Evolutionary conservation across 2,797 vertebrate species (phyloP), one percentile per base, ranked within the genome.

Genomic region (Pipistrellus pygmaeus): DNA sequence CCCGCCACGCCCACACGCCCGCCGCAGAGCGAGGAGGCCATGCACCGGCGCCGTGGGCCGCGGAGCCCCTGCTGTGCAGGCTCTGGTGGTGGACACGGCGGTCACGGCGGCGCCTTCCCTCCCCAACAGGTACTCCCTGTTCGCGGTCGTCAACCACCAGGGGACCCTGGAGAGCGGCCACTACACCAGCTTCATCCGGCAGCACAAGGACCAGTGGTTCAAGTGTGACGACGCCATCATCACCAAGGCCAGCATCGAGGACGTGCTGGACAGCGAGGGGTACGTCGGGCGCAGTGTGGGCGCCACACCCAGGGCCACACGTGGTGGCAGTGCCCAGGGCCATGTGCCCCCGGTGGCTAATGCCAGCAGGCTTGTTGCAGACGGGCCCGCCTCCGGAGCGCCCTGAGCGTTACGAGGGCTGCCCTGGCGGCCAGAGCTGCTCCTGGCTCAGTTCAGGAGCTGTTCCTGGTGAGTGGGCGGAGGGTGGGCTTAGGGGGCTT

Each of bases 151-250:
- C 96, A 99, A 99, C 98, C 99, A 99, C 98, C 99, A 99, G 98
- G 99, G 99, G 97, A 99, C 99, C 91, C 98, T 99, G 98, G 99
- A 99, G 98, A 99, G 99, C 0, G 99, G 99, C 96, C 99, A 99
- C 98, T 99, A 99, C 96, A 99, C 99, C 98, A 99, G 99, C 98
- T 99, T 99, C 98, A 99, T 99, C 98, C 98, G 99, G 95, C 99
- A 99, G 98, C 99, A 99, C 98, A 99, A 99, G 98, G 99, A 99
- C 98, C 99, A 99, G 98, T 99, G 99, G 99, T 99, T 99, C 98
- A 99, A 99, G 98, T 99, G 99, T 98, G 99, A 99, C 27, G 99
- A 99, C 44, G 99, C 99, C 97, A 99, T 99, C 98, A 99, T 99
- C 98, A 99, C 99, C 98, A 99, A 99, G 99, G 99, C 99, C 98